Percentiles rank a stretch among this genome's conserved stretches.
Conservation (phyloP, 2,113 vertebrate species). For the Brachyistius frenatus region DNA sequence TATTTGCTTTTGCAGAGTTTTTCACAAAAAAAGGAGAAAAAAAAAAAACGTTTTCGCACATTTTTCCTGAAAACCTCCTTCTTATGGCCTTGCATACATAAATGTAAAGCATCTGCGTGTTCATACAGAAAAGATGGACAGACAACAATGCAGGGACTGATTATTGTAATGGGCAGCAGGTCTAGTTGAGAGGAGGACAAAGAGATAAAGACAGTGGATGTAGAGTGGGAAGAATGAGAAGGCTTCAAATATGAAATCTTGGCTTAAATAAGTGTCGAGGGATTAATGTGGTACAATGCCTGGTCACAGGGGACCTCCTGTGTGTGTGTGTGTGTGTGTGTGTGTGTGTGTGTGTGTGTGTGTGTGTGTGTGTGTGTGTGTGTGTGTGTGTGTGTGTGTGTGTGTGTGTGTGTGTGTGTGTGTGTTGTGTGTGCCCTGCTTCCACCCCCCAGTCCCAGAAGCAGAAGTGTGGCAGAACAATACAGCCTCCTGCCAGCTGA, state of each 20-base stretch:
- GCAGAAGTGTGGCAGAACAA: constrained; percentile 74
- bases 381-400: constrained; percentile 7
- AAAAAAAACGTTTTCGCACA: too few relatives aligned
- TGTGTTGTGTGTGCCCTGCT: neutral
- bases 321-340: neutral
- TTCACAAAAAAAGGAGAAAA: too few relatives aligned
- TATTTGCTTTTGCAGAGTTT: too few relatives aligned
- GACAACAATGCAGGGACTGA: neutral
- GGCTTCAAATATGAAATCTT: constrained; percentile 59
- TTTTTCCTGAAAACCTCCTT: neutral
- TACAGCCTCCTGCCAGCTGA: constrained; percentile 69
- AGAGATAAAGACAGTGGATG: constrained; percentile 29
- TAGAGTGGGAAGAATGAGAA: constrained; percentile 9
- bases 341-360: constrained; percentile 29
- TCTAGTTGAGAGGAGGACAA: constrained; percentile 37
- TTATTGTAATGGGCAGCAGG: constrained; percentile 6
- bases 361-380: constrained; percentile 40
- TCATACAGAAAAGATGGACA: neutral
- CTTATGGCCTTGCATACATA: too few relatives aligned
- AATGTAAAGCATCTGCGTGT: neutral
- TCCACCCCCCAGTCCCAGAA: constrained; percentile 45
- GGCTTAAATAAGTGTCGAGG: constrained; percentile 67
- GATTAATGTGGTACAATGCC: constrained; percentile 67
- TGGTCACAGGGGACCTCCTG: constrained; percentile 53
- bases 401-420: neutral